Base-by-base conservation (phyloP, 2,113 vertebrate species). In the Ictalurus punctatus region DNA sequence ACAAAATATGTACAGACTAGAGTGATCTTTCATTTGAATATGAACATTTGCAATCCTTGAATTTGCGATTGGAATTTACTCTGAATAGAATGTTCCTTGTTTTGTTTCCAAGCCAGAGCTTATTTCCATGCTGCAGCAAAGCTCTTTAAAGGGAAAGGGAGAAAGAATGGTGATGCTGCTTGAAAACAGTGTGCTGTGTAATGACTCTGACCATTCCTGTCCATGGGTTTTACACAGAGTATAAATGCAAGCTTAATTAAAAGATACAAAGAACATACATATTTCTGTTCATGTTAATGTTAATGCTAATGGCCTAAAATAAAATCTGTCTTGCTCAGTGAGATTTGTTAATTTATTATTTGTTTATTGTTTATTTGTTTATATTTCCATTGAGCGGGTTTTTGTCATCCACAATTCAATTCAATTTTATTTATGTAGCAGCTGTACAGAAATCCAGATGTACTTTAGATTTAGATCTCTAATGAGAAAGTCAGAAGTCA, bases 51-150 rank as follows among this genome's bases (percentile, higher is more conserved):
- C 13, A 78, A 23, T 87, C 69, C 58, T 69, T 76, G 44, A 78
- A 71, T 6, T 74, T 78, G 30, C 87, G n/a, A 40, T 74, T 67
- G 30, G 80, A n/a, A 40, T 52, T 56, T 27, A 58, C 56, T 83
- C 27, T 14, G 67, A 48, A 17, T 76, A 52, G 61, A 59, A 21
- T 61, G 44, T 21, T 87, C 44, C 83, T 86, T 58, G 87, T 40
- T 86, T 69, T 69, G 37, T 65, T 71, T 61, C n/a, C 54, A 65
- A 59, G 74, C 59, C 61, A 87, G 80, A 74, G 87, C 56, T 69
- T 79, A n/a, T 71, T 84, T 90, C 79, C 37, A 71, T 87, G n/a
- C 30, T 82, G 74, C 69, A 67, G 30, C 21, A 73, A 40, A 86
- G 37, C 1, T 81, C 25, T 27, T 84, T 58, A 21, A 84, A 87